A percentile compares a stretch with the other conserved stretches of the same genome.
These are phyloP conservation scores for Perca schrenkii DNA, from an alignment of 2,113 vertebrate genomes.

Conservation along the genomic window DNA sequence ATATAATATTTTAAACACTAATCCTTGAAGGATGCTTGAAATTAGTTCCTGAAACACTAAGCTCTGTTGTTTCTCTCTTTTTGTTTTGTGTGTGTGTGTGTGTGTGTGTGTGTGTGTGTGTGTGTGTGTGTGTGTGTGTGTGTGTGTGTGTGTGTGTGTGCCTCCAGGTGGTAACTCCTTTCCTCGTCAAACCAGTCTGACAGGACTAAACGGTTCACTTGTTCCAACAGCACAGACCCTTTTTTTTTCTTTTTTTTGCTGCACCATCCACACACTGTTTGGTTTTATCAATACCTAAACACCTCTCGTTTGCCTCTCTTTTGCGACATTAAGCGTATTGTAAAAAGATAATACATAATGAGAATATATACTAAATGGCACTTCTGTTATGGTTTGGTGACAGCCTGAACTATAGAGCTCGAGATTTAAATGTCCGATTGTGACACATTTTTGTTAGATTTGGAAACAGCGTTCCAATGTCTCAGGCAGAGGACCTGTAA, in stretches of 20 bases:
- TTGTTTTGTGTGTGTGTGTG: not conserved
- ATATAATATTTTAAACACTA: not conserved
- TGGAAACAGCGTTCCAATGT: not conserved
- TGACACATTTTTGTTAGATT: not conserved
- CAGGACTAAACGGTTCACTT: conserved; percentile 26
- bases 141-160: not conserved
- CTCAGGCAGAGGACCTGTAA: not conserved
- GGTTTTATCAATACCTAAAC: not conserved
- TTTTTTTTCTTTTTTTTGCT: not conserved
- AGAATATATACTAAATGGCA: fast-evolving
- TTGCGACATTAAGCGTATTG: not conserved
- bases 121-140: conserved; percentile 13
- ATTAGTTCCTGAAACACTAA: not conserved
- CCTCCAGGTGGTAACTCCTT: not conserved
- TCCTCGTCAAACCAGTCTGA: conserved; percentile 69
- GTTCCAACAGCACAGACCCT: conserved; percentile 15
- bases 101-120: conserved; percentile 1
- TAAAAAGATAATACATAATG: not conserved
- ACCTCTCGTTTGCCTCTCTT: not conserved
- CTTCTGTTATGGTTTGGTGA: not conserved
- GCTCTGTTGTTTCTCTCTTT: not conserved
- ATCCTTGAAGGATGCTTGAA: not conserved
- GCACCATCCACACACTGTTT: conserved; percentile 1
- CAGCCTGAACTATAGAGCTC: not conserved
- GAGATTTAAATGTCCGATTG: not conserved